Base-by-base conservation (phyloP, 2,113 vertebrate genomes). In the Harpagus bidentatus region DNA sequence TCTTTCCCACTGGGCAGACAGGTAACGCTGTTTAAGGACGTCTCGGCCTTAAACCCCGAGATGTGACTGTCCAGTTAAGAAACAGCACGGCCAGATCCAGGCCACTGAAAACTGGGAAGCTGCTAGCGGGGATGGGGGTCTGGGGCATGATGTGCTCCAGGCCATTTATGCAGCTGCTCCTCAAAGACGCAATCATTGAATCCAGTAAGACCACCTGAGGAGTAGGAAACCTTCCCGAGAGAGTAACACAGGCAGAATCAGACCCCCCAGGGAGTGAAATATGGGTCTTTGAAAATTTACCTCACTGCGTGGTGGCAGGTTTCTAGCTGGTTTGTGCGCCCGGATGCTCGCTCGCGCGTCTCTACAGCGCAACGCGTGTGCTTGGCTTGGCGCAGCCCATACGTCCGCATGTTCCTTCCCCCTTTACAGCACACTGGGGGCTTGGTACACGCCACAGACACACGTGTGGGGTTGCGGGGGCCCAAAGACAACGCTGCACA, bases 261-360 rank as follows among this genome's bases (percentile, higher is more conserved):
- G 77, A 91, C n/a, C 19, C 69, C 47, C 43, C 15, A 67, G 23
- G 23, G 59, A 85, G 78, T 62, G 58, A 80, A 77, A 96, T 89
- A 90, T 1, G 45, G 31, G 29, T 61, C 76, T 83, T 59, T 62
- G 79, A 79, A 93, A 89, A 17, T 70, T 26, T 21, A 61, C 58
- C 38, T 93, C 23, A 1, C 55, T 55, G 17, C 20, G 31, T 50
- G 50, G n/a, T 40, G 38, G 82, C 62, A 58, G 42, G 45, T 87
- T 89, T 92, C 72, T 82, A 9, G 0, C 29, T 32, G 42, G 4
- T 28, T 82, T 32, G 17, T 50, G 18, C 1, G 4, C n/a, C 42
- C 29, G 18, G 36, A 25, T 2, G 2, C 32, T 61, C 12, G 5
- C 38, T 58, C 0, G 0, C 1, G 0, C 0, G 20, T 34, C n/a